Conservation (phyloP, 2,797 vertebrate species). For the Esox lucius region DNA sequence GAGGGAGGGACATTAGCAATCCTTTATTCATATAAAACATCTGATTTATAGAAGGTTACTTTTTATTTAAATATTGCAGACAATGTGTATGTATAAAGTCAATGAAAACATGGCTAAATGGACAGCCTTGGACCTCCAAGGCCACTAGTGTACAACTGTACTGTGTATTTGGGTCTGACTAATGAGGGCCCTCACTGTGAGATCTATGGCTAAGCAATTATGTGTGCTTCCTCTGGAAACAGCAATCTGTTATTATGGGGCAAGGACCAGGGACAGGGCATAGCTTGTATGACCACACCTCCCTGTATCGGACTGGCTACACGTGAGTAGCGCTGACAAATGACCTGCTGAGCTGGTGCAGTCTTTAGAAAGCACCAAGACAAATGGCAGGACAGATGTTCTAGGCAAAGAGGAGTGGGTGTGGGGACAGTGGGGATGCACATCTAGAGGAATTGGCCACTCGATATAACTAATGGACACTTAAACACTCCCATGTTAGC, state of each 20-base stretch:
- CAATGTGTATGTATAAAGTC: slow-evolving; percentile 32
- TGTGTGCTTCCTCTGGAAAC: slow-evolving; percentile 66
- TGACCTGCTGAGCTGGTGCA: slow-evolving; percentile 58
- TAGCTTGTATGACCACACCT: slow-evolving; percentile 58
- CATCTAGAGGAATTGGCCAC: slow-evolving; percentile 28
- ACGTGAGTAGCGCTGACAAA: slow-evolving; percentile 64
- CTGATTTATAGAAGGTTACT: too few species aligned
- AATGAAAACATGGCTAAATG: slow-evolving; percentile 43
- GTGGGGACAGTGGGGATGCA: slow-evolving; percentile 32
- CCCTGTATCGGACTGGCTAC: slow-evolving; percentile 49
- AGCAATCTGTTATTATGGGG: slow-evolving; percentile 53
- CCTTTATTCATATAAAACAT: too few species aligned
- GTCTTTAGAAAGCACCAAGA: slow-evolving; percentile 53
- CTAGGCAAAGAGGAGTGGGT: slow-evolving; percentile 12
- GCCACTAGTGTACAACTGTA: slow-evolving; percentile 61
- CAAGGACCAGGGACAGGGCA: slow-evolving; percentile 56
- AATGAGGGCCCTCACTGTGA: slow-evolving; percentile 60
- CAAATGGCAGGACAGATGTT: slow-evolving; percentile 53
- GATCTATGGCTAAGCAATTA: slow-evolving; percentile 66
- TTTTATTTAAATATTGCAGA: background rate
- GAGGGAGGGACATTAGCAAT: too few species aligned
- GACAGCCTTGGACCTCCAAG: slow-evolving; percentile 42
- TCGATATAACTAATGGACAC: slow-evolving; percentile 22
- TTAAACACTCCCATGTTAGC: background rate
- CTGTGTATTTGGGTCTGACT: slow-evolving; percentile 56